These are phyloP conservation scores for Dendrocincla tyrannina DNA, from an alignment of 2,797 vertebrate species.

Conservation along the genomic window DNA sequence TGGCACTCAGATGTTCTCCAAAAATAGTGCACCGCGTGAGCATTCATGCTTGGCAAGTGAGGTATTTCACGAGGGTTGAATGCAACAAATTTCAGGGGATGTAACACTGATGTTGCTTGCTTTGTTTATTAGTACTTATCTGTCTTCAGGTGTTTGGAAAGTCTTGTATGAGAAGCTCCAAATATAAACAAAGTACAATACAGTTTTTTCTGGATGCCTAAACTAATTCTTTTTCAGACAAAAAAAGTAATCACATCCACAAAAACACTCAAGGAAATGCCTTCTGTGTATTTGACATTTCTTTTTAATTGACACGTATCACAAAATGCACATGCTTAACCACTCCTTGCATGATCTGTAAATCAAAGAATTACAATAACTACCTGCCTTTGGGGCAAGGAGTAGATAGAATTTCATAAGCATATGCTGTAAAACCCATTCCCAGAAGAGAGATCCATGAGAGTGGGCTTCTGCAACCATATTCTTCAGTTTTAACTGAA, in stretches of 20 bases:
- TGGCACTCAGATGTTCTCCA: not conserved
- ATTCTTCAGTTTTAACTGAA: not conserved
- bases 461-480: not conserved
- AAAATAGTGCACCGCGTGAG: rapidly evolving
- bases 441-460: not conserved
- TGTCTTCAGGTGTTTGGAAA: not conserved
- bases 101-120: not conserved
- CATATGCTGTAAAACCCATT: not conserved
- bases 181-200: not conserved
- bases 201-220: not conserved
- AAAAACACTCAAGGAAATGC: not conserved
- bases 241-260: not conserved
- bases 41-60: not conserved
- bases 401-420: not conserved
- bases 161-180: not conserved
- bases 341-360: not conserved
- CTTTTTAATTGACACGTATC: not conserved
- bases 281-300: not conserved
- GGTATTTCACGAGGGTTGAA: not conserved
- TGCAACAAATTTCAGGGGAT: not conserved
- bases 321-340: not conserved
- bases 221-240: not conserved
- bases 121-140: not conserved
- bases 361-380: not conserved
- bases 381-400: not conserved